Evolutionary conservation across 2,797 vertebrate species (phyloP), one percentile per base, ranked within the genome.

Genomic region (Brachyrhaphis roseni): DNA sequence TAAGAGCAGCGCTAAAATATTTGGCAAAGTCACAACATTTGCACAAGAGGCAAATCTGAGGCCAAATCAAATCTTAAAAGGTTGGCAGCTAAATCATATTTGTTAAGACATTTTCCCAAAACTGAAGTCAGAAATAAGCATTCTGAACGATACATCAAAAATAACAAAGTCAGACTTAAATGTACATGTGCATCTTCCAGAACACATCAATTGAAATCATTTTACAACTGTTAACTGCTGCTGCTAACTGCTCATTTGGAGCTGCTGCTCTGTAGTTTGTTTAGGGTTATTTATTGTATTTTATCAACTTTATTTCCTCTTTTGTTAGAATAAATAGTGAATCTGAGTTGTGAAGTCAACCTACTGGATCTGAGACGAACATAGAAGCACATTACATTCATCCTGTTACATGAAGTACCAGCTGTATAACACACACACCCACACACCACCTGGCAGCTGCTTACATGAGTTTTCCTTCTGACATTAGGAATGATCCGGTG

Each of bases 1-100:
- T 76, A 76, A 79, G 39, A 83, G 51, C 73, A 46, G 53, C 28
- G 1, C 39, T 53, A 16, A 45, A 64, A 12, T 23, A 64, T 26
- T 51, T 76, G 66, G 36, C 64, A 83, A 31, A 11, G 28, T 51
- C 46, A 31, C 26, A 59, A 28, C 46, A 62, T 57, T 43, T 74
- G 31, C 31, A 26, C 20, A 39, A 16, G 49, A 0, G 41, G 72
- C 49, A 46, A 80, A 75, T 70, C 23, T 53, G 49, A 28, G 46
- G n/a, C 72, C 72, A 70, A 34, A 68, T 57, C 49, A 78, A 45
- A 45, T 43, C 11, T 12, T 45, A 23, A 66, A 13, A n/a, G 39
- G 28, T n/a, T 34, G n/a, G 36, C 31, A 23, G 28, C 28, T 7
- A 26, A 23, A 46, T 12, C 8, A 1, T 10, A 46, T n/a, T 46